phyloP scores from a whole-genome alignment of 23 tunicate genomes.

The Ascidia mentula region DNA sequence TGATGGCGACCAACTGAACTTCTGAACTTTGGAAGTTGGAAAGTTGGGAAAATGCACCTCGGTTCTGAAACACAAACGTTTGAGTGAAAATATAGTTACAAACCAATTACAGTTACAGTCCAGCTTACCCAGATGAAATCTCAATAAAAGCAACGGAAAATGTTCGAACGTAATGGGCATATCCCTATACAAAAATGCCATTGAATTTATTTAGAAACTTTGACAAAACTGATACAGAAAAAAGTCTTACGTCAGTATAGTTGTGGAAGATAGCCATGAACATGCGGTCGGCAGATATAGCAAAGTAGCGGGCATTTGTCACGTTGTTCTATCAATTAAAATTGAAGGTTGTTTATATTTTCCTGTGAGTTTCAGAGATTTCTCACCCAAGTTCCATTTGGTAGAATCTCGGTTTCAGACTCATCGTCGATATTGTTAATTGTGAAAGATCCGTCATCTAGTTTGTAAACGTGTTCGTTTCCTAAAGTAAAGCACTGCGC shows the following conservation, averaged over 20 bases:
- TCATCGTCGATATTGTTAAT: background rate
- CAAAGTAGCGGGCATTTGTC: slow-evolving; percentile 24
- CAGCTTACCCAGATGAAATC: slow-evolving; percentile 33
- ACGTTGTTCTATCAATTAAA: slow-evolving; percentile 12
- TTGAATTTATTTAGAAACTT: background rate
- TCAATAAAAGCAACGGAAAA: slow-evolving; percentile 50
- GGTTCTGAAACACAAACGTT: slow-evolving; percentile 13
- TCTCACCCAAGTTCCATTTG: background rate
- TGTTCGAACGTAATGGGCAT: slow-evolving; percentile 85
- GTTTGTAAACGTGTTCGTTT: background rate
- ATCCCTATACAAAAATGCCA: slow-evolving; percentile 58
- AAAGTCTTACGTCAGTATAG: slow-evolving; percentile 52
- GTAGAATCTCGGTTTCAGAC: background rate
- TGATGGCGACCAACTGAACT: slow-evolving; percentile 65
- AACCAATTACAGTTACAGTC: background rate
- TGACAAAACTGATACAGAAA: background rate
- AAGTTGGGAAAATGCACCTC: slow-evolving; percentile 3
- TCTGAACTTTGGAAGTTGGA: slow-evolving; percentile 50
- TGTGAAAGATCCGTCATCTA: background rate
- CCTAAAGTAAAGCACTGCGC: no score
- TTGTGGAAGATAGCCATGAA: slow-evolving; percentile 44
- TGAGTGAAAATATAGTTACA: no score
- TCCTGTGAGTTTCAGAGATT: background rate
- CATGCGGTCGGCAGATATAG: slow-evolving; percentile 36
- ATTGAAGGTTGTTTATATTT: background rate